A percentile compares a stretch with the other conserved stretches of the same genome.
phyloP scores from a whole-genome alignment of 53 echinoderm and acorn worm genomes.

The Paracentrotus lividus region DNA sequence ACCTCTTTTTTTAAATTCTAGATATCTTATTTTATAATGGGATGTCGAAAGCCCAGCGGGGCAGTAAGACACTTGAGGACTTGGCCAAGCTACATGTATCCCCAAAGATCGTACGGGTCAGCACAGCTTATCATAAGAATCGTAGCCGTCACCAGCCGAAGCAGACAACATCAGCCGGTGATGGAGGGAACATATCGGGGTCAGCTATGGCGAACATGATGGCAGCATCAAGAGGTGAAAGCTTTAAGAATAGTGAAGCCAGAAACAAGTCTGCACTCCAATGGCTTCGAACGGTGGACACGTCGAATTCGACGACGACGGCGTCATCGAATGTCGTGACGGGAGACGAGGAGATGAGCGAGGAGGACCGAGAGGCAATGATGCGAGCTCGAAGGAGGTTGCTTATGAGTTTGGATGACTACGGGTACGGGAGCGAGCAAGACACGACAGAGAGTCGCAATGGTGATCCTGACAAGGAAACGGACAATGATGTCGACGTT shows the following conservation, averaged over 20 bases:
- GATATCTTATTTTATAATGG: constrained; percentile 42
- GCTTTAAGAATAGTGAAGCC: background rate
- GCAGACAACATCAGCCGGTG: constrained; percentile 17
- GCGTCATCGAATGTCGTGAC: background rate
- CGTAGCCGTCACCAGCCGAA: background rate
- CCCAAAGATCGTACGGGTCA: constrained; percentile 53
- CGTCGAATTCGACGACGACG: background rate
- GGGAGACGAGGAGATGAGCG: constrained; percentile 40
- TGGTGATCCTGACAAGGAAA: background rate
- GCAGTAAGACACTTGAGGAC: constrained; percentile 28
- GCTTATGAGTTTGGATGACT: constrained; percentile 57
- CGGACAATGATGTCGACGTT: background rate
- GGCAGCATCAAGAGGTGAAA: constrained; percentile 49
- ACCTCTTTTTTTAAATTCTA: background rate
- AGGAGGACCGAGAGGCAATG: constrained; percentile 50
- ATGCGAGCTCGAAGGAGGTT: constrained; percentile 48
- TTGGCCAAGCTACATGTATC: background rate
- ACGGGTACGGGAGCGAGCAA: constrained; percentile 57
- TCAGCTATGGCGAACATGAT: constrained; percentile 61
- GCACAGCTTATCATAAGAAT: constrained; percentile 4
- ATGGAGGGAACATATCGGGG: constrained; percentile 14
- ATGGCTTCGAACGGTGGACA: constrained; percentile 34
- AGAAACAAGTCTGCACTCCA: background rate
- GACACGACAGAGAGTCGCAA: background rate
- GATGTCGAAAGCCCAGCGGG: background rate